These are phyloP conservation scores for Schrankia costaestrigalis DNA, from an alignment of 2,888 invertebrate genomes.

Conservation along the genomic window DNA sequence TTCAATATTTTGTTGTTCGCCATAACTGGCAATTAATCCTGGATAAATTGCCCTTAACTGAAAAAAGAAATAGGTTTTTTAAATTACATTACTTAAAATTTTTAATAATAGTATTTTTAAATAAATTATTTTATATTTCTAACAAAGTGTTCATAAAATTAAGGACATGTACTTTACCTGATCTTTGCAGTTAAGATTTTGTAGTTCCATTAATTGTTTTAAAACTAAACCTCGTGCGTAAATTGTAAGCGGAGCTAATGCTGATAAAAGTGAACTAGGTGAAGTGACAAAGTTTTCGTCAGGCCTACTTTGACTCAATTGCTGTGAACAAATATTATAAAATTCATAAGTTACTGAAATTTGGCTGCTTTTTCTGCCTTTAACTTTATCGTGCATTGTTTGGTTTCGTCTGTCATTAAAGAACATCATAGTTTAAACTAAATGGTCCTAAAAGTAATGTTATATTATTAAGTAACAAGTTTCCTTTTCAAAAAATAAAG, in stretches of 20 bases:
- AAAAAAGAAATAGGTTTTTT: not conserved
- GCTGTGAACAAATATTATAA: conserved; percentile 25
- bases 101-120: not conserved
- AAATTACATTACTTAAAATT: not conserved
- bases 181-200: conserved; percentile 30
- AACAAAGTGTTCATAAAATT: not conserved
- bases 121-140: too few relatives aligned
- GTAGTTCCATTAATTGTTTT: conserved; percentile 27
- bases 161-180: conserved; percentile 28
- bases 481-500: too few relatives aligned
- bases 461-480: too few relatives aligned
- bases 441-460: too few relatives aligned
- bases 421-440: too few relatives aligned
- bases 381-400: too few relatives aligned
- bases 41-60: not conserved
- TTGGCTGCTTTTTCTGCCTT: too few relatives aligned
- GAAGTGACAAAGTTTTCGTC: conserved; percentile 36
- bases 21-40: conserved; percentile 12
- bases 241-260: conserved; percentile 29
- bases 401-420: too few relatives aligned
- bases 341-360: too few relatives aligned
- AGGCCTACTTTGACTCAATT: conserved; percentile 17
- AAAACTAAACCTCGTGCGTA: conserved; percentile 19
- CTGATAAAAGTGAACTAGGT: conserved; percentile 29
- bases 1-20: conserved; percentile 22